Conservation (phyloP, 1,140 invertebrate genomes). For the Leptoteleia sp. region DNA sequence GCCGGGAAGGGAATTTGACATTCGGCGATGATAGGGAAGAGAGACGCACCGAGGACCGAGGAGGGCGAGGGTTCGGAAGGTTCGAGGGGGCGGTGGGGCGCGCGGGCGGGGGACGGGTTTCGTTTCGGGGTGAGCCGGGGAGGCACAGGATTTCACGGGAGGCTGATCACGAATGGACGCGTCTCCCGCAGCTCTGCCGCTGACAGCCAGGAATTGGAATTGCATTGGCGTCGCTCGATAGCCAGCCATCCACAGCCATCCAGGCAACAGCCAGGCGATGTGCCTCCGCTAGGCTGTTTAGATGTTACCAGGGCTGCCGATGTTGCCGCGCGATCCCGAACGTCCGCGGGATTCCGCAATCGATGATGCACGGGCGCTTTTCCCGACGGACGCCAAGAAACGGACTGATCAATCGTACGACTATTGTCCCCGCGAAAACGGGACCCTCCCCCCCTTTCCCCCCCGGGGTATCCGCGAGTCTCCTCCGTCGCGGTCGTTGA, state of each 20-base stretch:
- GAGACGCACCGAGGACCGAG: constrained; percentile 52
- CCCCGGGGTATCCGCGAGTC: too few species aligned
- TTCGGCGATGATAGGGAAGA: constrained; percentile 62
- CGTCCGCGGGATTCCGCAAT: constrained; percentile 17
- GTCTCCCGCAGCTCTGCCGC: constrained; percentile 81
- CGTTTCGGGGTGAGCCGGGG: constrained; percentile 74
- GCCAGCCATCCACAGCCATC: constrained; percentile 73
- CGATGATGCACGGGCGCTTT: constrained; percentile 7
- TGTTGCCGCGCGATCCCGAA: constrained; percentile 44
- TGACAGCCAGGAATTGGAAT: constrained; percentile 82
- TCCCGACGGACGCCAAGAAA: background rate
- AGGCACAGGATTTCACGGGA: constrained; percentile 80
- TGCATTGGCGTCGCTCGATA: constrained; percentile 82
- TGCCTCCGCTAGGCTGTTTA: constrained; percentile 63
- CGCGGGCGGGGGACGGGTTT: constrained; percentile 67
- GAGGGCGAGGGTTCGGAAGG: constrained; percentile 59
- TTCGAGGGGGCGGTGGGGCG: constrained; percentile 36
- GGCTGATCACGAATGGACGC: constrained; percentile 81
- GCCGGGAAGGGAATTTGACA: constrained; percentile 63
- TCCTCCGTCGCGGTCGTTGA: too few species aligned
- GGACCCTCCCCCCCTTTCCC: too few species aligned
- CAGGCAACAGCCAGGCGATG: constrained; percentile 67
- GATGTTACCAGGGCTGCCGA: constrained; percentile 60
- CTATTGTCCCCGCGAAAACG: too few species aligned
- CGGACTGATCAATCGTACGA: too few species aligned